Evolutionary conservation across 1,140 invertebrate genomes (phyloP).

Genomic region (Euura saliciscinereae): DNA sequence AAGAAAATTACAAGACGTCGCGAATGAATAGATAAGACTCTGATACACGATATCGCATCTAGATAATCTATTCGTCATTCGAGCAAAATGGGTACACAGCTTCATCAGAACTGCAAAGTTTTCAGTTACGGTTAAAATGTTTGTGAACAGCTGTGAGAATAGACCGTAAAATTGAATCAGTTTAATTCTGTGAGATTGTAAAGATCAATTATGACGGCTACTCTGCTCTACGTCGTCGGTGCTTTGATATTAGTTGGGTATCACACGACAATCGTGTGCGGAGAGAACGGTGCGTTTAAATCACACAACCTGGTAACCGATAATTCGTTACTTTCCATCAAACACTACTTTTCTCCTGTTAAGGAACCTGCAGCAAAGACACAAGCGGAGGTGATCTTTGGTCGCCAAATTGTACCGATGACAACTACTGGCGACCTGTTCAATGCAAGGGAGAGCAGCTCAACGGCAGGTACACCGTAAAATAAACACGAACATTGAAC

Average conservation of each 20-base stretch:
- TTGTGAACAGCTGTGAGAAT: not conserved
- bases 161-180: not conserved
- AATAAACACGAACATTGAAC: not conserved
- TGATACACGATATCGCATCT: not conserved
- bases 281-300: not conserved
- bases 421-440: not conserved
- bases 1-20: not conserved
- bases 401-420: constrained; percentile 1
- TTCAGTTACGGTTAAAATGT: not conserved
- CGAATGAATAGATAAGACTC: not conserved
- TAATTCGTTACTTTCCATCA: not conserved
- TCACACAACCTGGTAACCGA: not conserved
- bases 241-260: not conserved
- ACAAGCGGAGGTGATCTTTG: not conserved
- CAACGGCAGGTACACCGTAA: not conserved
- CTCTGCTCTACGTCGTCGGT: not conserved
- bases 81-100: not conserved
- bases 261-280: not conserved
- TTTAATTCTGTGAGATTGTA: not conserved
- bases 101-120: not conserved
- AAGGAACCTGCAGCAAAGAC: not conserved
- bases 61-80: not conserved
- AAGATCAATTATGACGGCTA: not conserved
- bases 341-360: not conserved
- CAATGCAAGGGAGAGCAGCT: not conserved